Conservation (phyloP, 2,113 vertebrate species). For the Epinephelus fuscoguttatus region DNA sequence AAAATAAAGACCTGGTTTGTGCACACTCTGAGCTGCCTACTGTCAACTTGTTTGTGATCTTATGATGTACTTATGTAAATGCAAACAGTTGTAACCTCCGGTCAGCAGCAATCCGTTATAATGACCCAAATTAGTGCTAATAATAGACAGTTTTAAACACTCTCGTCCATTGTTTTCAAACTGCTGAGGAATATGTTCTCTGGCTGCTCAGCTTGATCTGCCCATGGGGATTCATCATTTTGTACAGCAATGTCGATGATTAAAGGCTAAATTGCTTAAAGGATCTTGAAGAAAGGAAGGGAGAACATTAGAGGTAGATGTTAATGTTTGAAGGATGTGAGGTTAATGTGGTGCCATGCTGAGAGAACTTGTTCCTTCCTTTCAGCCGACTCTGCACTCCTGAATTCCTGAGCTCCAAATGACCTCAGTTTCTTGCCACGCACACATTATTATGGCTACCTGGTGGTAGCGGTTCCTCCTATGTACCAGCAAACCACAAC, state of each 20-base stretch:
- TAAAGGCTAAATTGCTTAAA: constrained; percentile 57
- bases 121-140: constrained; percentile 48
- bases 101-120: constrained; percentile 42
- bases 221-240: constrained; percentile 57
- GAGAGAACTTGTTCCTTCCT: constrained; percentile 49
- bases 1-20: constrained; percentile 1
- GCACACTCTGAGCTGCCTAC: constrained; percentile 17
- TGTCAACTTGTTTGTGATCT: background rate
- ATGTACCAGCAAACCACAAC: constrained; percentile 7
- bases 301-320: constrained; percentile 44
- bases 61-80: constrained; percentile 9
- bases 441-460: constrained; percentile 23
- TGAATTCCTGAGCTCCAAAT: constrained; percentile 34
- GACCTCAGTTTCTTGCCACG: constrained; percentile 20
- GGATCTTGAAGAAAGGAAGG: constrained; percentile 36
- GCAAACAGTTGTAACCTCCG: constrained; percentile 16
- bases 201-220: constrained; percentile 37
- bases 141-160: constrained; percentile 37
- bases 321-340: constrained; percentile 56
- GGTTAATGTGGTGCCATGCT: constrained; percentile 65
- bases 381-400: constrained; percentile 27
- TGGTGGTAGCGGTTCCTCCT: constrained; percentile 1
- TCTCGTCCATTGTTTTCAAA: constrained; percentile 37
- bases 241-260: constrained; percentile 56
- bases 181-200: constrained; percentile 41